phyloP scores from a whole-genome alignment of 1,140 invertebrate genomes.

The Belonocnema kinseyi region DNA sequence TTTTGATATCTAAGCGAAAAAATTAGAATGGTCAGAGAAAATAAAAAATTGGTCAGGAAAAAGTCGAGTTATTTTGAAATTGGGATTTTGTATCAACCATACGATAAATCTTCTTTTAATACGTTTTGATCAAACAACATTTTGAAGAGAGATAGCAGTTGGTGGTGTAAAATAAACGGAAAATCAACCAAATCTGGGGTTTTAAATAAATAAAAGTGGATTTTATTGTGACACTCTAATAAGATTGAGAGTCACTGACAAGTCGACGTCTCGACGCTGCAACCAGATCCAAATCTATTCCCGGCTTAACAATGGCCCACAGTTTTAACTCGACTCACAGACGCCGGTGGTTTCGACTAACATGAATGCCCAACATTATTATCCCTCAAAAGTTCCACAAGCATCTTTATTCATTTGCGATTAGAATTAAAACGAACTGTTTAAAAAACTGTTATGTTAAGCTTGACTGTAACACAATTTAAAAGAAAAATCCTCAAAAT shows the following conservation, averaged over 20 bases:
- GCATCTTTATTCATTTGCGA: not conserved
- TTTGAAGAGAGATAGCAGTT: not conserved
- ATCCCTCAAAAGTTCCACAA: not conserved
- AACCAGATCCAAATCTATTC: slow-evolving; percentile 67
- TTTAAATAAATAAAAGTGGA: not conserved
- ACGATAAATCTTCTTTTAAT: too few species aligned
- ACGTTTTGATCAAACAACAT: too few species aligned
- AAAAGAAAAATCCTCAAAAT: too few species aligned
- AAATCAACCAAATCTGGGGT: not conserved
- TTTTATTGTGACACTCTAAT: slow-evolving; percentile 17
- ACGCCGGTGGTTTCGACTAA: slow-evolving; percentile 47
- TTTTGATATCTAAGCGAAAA: too few species aligned
- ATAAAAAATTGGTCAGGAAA: too few species aligned
- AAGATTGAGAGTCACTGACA: slow-evolving; percentile 42
- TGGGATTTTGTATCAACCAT: too few species aligned
- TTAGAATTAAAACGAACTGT: not conserved
- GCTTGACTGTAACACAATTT: not conserved
- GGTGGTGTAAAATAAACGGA: not conserved
- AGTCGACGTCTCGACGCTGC: slow-evolving; percentile 47
- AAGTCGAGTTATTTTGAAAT: too few species aligned
- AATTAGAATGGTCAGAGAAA: too few species aligned
- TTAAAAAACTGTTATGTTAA: not conserved
- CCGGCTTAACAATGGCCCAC: slow-evolving; percentile 67
- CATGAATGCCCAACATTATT: slow-evolving; percentile 43
- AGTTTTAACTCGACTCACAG: slow-evolving; percentile 60